Evolutionary conservation across 1,140 invertebrate genomes (phyloP), one percentile per base, ranked within the genome.

Genomic region (Paramacrobiotus metropolitanus): DNA sequence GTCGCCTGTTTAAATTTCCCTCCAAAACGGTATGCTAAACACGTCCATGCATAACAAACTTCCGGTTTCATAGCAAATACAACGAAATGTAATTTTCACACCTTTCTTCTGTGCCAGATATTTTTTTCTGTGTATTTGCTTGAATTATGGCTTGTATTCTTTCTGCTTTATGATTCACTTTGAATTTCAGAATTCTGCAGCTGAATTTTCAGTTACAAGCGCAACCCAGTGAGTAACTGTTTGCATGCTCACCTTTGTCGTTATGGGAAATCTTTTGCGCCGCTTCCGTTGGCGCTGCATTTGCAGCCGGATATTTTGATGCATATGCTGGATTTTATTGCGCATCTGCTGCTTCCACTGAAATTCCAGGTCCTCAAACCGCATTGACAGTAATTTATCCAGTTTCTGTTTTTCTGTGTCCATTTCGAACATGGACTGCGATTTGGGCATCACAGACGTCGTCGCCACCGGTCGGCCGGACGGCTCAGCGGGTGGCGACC

Each of bases 271-370:
- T 65, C 83, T 83, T 64, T 85, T 82, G 65, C 83, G 80, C 63
- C 78, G 78, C 67, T 87, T 82, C 64, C 84, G 79, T 68, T 90
- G 85, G 59, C 88, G 82, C 76, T 91, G 84, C 81, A 92, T 86
- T 75, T 92, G 87, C 81, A 91, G 84, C 62, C 85, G 81, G 1
- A 87, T 87, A 82, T 90, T 86, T 72, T 90, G 85, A 71, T 90
- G 80, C 2, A 85, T 87, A 74, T 92, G 87, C 72, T 92, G 88
- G 44, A 94, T 75, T 66, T 82, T 78, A 1, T 85, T 84, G 74
- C 88, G 85, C 63, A 44, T 59, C 44, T 59, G 44, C 28, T n/a
- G 60, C 59, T 44, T 34, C 44, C 45, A 60, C 30, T 40, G 59
- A 24, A 24, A 15, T 28, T 55, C 31, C 55, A 61, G 61, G 60